Base-by-base conservation (phyloP, 2,113 vertebrate genomes). In the Cygnus buccinator region DNA sequence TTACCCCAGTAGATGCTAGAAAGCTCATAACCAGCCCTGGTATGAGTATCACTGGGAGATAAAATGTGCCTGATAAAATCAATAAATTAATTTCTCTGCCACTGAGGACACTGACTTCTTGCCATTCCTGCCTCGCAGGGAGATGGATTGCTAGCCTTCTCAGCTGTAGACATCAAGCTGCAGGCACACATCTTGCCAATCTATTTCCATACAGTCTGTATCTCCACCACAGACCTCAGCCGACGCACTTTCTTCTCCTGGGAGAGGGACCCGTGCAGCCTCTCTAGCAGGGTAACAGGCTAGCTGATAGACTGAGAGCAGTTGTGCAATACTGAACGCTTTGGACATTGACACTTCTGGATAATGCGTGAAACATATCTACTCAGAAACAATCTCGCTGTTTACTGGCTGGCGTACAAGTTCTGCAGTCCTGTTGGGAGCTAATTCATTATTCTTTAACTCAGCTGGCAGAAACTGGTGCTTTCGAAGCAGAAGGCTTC, bases 401-500 rank as follows among this genome's bases (percentile, higher is more conserved):
- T 8, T 72, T 85, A 72, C 65, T 70, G 71, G n/a, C 18, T 35
- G 15, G 11, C 50, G 37, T 74, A 41, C 73, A 87, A 73, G 48
- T 13, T 82, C 67, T 21, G 15, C 5, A 46, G 55, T 13, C 48
- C 50, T 15, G 4, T 13, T 63, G 43, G 7, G 6, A 91, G 78
- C 61, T 61, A 33, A 76, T 28, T 39, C 18, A 41, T 22, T 58
- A 55, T 80, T 28, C 33, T 72, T 62, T 66, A 62, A 37, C 20
- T 70, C 46, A 80, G 46, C n/a, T 81, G 61, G 74, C 78, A 90
- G 88, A 26, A 65, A 37, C 50, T 28, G 41, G 7, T 72, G 70
- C 58, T 91, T 87, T 57, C 66, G n/a, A 80, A 91, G 82, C 77
- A 93, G 54, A 70, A 87, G 31, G 41, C 72, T 95, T 94, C 70